Conservation (phyloP, 2,797 vertebrate genomes). For the Synaphobranchus kaupii region DNA sequence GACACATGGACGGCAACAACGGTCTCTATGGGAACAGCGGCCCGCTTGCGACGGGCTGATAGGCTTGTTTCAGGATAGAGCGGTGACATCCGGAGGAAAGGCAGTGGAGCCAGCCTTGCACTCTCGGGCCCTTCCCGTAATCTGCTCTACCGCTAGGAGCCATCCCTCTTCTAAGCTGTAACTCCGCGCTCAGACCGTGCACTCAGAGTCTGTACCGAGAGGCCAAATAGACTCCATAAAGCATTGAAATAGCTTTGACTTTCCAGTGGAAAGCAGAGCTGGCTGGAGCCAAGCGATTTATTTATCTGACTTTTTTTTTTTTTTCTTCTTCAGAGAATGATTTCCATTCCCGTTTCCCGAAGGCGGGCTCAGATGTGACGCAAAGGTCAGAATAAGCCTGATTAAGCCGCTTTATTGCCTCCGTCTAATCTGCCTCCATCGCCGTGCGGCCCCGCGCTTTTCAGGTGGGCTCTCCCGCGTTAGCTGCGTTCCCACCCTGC, state of each 20-base stretch:
- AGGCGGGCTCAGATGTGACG: neutral
- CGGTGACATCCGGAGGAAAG: neutral
- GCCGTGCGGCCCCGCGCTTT: neutral
- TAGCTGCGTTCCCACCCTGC: neutral
- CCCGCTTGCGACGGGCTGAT: neutral
- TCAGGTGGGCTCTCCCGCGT: neutral
- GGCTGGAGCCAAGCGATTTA: neutral
- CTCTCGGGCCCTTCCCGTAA: neutral
- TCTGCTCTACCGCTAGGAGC: neutral
- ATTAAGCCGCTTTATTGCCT: constrained; percentile 1
- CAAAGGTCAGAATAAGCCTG: neutral
- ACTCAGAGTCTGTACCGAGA: neutral
- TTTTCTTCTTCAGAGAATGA: neutral
- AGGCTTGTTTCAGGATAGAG: neutral
- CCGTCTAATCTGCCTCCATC: neutral
- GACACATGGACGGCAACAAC: neutral
- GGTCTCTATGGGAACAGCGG: neutral
- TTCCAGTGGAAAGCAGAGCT: neutral
- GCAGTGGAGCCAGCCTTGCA: neutral
- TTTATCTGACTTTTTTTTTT: neutral
- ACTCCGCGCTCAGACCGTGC: neutral
- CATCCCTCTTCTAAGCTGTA: neutral
- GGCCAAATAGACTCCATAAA: constrained; percentile 20
- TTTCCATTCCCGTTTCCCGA: neutral
- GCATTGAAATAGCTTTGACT: constrained; percentile 19